Percentiles rank a stretch among this genome's conserved stretches.
phyloP scores from a whole-genome alignment of 2,888 invertebrate genomes.

The Campoplex capitator region DNA sequence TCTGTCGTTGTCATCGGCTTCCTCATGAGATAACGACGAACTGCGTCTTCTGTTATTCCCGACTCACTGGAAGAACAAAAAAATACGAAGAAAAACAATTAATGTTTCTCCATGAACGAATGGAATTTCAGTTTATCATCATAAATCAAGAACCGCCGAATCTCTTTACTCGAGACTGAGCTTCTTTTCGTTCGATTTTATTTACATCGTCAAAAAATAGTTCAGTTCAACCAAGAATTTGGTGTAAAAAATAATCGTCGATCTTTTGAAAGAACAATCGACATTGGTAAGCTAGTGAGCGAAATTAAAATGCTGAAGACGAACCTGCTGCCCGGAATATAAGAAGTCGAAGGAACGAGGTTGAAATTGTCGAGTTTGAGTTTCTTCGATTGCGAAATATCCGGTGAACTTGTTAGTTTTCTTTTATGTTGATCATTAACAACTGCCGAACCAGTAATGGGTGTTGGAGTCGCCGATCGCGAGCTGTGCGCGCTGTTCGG shows the following conservation, averaged over 20 bases:
- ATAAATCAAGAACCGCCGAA: background rate
- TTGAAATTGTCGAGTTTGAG: slow-evolving; percentile 85
- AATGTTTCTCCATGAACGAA: background rate
- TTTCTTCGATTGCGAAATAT: slow-evolving; percentile 86
- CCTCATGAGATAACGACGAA: slow-evolving; percentile 96
- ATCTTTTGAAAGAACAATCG: background rate
- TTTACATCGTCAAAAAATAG: background rate
- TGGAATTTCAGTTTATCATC: background rate
- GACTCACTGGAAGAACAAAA: slow-evolving; percentile 89
- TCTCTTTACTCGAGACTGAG: background rate
- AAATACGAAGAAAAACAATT: background rate
- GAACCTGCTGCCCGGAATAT: slow-evolving; percentile 85
- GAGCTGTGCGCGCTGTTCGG: slow-evolving; percentile 85
- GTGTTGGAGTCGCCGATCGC: slow-evolving; percentile 80
- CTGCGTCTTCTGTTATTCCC: slow-evolving; percentile 97
- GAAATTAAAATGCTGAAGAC: slow-evolving; percentile 36
- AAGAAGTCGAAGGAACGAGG: slow-evolving; percentile 83
- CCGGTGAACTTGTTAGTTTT: slow-evolving; percentile 83
- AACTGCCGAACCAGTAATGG: slow-evolving; percentile 83
- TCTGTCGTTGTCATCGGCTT: slow-evolving; percentile 99
- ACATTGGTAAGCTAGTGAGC: background rate
- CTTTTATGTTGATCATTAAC: slow-evolving; percentile 79
- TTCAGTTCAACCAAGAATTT: background rate
- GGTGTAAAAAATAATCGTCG: background rate
- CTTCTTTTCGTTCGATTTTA: background rate